A percentile compares a stretch with the other conserved stretches of the same genome.
phyloP scores from a whole-genome alignment of 2,888 invertebrate species.

The Agriopis leucophaearia region DNA sequence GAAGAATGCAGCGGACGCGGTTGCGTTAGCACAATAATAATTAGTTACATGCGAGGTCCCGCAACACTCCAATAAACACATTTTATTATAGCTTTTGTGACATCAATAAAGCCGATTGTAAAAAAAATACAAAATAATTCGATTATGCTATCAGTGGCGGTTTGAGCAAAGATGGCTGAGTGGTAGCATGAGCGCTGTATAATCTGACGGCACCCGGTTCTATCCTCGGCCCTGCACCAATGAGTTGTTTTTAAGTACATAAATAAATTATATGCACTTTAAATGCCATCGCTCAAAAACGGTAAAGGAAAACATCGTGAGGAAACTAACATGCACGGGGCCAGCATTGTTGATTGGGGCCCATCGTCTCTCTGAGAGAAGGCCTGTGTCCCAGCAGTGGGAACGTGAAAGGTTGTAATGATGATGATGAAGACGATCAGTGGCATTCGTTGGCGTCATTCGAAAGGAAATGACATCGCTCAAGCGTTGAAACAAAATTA shows the following conservation, averaged over 20 bases:
- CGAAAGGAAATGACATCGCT: conserved; percentile 64
- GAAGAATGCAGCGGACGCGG: conserved; percentile 77
- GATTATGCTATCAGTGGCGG: conserved; percentile 57
- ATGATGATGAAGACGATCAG: conserved; percentile 44
- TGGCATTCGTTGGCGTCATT: conserved; percentile 46
- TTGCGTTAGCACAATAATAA: conserved; percentile 74
- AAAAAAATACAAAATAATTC: conserved; percentile 42
- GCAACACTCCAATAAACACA: conserved; percentile 75
- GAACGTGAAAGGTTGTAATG: too few relatives aligned
- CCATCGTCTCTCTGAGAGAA: too few relatives aligned
- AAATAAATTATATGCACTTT: too few relatives aligned
- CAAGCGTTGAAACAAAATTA: conserved; percentile 59
- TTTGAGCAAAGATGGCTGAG: conserved; percentile 17
- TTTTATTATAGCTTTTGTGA: conserved; percentile 62
- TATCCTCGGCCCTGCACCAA: too few relatives aligned
- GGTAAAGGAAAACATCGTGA: too few relatives aligned
- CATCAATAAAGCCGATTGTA: conserved; percentile 27
- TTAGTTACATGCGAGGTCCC: conserved; percentile 73
- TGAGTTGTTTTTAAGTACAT: too few relatives aligned
- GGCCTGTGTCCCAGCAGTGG: too few relatives aligned
- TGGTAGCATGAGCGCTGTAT: too few relatives aligned
- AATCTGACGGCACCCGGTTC: too few relatives aligned
- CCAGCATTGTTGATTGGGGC: too few relatives aligned
- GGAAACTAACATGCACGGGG: too few relatives aligned
- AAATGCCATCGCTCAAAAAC: too few relatives aligned